phyloP scores from a whole-genome alignment of 2,113 vertebrate species.

The Kryptolebias marmoratus region DNA sequence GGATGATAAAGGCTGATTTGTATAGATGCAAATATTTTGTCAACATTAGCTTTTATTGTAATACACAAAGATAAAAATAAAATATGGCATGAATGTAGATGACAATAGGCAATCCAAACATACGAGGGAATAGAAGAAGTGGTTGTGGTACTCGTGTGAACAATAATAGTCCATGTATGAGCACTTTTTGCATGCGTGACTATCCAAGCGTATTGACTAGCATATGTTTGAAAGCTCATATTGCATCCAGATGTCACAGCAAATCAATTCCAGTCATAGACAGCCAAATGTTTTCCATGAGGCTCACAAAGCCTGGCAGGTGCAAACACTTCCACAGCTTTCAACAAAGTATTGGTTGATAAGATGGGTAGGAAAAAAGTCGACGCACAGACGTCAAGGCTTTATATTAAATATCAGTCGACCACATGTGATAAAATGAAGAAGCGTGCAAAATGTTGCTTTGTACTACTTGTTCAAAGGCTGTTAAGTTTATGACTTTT shows the following conservation, averaged over 20 bases:
- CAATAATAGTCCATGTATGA: constrained; percentile 22
- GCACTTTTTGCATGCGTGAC: constrained; percentile 49
- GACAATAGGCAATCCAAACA: background rate
- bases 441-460: background rate
- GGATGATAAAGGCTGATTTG: background rate
- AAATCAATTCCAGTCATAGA: constrained; percentile 82
- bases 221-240: constrained; percentile 77
- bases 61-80: background rate
- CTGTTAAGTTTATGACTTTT: background rate
- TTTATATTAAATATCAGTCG: constrained; percentile 9
- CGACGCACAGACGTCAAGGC: constrained; percentile 25
- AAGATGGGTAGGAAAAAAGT: constrained; percentile 25
- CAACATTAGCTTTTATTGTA: background rate
- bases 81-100: background rate
- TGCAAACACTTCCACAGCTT: constrained; percentile 62
- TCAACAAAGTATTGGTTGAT: constrained; percentile 46
- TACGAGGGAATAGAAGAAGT: background rate
- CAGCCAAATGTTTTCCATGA: constrained; percentile 81
- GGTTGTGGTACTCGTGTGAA: constrained; percentile 29
- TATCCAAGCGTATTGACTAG: constrained; percentile 54
- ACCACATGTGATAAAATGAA: background rate
- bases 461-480: background rate
- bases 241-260: constrained; percentile 83
- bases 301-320: constrained; percentile 63
- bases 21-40: background rate